Evolutionary conservation across 2,888 invertebrate genomes (phyloP), one percentile per base, ranked within the genome.

Genomic region (Rhagium mordax): DNA sequence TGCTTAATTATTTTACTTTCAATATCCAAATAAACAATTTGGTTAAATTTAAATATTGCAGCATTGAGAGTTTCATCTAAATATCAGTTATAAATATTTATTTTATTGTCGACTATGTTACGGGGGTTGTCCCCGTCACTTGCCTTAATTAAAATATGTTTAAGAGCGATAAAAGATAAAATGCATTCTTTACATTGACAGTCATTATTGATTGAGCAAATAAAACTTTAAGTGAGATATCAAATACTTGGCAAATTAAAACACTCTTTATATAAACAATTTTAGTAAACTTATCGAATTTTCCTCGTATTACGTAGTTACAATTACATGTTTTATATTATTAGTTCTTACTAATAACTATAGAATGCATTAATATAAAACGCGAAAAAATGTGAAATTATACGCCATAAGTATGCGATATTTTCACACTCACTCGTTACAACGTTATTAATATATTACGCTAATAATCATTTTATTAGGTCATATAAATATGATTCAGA

Each of bases 311-410:
- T 41, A 41, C 41, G 41, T 41, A 41, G 27, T 27, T 20, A 21
- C n/a, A n/a, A 15, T 57, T 27, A 57, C 24, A n/a, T 57, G 47
- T 47, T 47, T 20, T 20, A 29, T 62, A 62, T 62, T 62, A 47
- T 62, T 47, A 62, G 61, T 62, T 62, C 18, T 62, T 62, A 62
- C 47, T 62, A 62, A 62, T 21, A 48, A 20, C 47, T 47, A 47
- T 47, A 62, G 61, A 47, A 62, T 62, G 61, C 48, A 62, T 48
- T 55, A 20, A 55, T 55, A 24, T 15, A 48, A 24, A 41, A n/a
- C 61, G 20, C 15, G 15, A 7, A 62, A 10, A 21, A 62, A 21
- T 62, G 61, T 48, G 21, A 62, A 33, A 47, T 62, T 47, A 13
- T 29, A 62, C 55, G 20, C n/a, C n/a, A 57, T 57, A 57, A 15